Percentiles rank a stretch among this genome's conserved stretches.
Evolutionary conservation across 23 tunicate species (phyloP).

Genomic region (Botrylloides violaceus): DNA sequence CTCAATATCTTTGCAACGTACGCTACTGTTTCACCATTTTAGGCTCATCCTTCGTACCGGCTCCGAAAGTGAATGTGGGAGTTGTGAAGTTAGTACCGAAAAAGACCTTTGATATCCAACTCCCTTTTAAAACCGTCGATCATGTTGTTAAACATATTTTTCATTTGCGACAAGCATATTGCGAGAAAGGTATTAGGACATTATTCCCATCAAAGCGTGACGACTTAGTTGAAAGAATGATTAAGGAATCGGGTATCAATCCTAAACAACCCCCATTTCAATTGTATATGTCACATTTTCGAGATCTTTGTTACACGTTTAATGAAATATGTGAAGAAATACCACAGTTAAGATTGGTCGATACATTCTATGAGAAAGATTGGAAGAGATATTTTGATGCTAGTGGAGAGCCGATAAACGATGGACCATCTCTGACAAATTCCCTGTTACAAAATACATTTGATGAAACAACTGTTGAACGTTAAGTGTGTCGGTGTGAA

Average conservation of each 20-base stretch:
- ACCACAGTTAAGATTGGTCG: conserved; percentile 52
- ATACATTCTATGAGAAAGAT: conserved; percentile 44
- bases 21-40: conserved; percentile 33
- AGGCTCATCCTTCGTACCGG: conserved; percentile 69
- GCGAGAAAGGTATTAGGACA: conserved; percentile 38
- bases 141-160: conserved; percentile 64
- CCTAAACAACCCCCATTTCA: conserved; percentile 14
- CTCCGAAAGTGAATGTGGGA: conserved; percentile 72
- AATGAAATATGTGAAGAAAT: conserved; percentile 71
- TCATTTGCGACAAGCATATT: conserved; percentile 36
- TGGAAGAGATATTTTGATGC: conserved; percentile 78
- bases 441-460: too few species aligned
- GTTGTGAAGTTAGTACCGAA: conserved; percentile 67
- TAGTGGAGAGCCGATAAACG: conserved; percentile 51
- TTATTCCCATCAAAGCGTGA: conserved; percentile 55
- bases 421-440: not conserved
- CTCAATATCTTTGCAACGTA: conserved; percentile 68
- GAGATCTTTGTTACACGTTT: conserved; percentile 72
- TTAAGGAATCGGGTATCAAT: conserved; percentile 50
- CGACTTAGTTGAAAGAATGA: conserved; percentile 46
- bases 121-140: conserved; percentile 66
- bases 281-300: conserved; percentile 44
- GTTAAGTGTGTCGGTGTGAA: too few species aligned
- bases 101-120: conserved; percentile 30
- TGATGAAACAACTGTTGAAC: too few species aligned